phyloP scores from a whole-genome alignment of 2,113 vertebrate species.

The Platichthys stellatus region DNA sequence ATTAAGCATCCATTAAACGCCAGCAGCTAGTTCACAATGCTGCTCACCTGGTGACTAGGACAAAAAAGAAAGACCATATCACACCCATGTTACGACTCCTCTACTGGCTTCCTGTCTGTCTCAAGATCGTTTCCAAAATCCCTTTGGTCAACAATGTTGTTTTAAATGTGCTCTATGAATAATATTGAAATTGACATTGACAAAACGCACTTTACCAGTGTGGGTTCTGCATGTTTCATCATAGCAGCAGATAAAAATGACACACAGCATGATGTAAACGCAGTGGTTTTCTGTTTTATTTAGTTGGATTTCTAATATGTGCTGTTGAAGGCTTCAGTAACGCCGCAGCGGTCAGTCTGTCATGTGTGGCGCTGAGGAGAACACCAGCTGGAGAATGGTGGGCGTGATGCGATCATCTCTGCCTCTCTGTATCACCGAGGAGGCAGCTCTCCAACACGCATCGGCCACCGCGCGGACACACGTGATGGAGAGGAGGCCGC shows the following conservation, averaged over 20 bases:
- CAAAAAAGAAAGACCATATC: too few species aligned
- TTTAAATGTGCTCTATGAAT: too few species aligned
- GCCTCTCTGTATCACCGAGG: slow-evolving; percentile 22
- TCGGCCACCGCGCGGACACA: slow-evolving; percentile 15
- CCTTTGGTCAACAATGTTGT: too few species aligned
- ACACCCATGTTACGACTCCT: too few species aligned
- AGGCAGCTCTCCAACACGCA: slow-evolving; percentile 5
- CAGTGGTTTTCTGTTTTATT: slow-evolving; percentile 11
- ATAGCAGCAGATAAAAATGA: slow-evolving; percentile 22
- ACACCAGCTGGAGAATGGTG: slow-evolving; percentile 56
- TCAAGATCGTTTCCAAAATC: too few species aligned
- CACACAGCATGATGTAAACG: slow-evolving; percentile 27
- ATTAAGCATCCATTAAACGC: too few species aligned
- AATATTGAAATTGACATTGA: too few species aligned
- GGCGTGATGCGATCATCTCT: slow-evolving; percentile 44
- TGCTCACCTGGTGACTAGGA: too few species aligned
- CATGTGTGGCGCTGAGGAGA: slow-evolving; percentile 12
- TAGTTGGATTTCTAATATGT: slow-evolving; percentile 11
- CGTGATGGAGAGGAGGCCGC: slow-evolving; percentile 29
- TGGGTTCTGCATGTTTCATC: slow-evolving; percentile 7
- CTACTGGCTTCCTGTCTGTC: too few species aligned
- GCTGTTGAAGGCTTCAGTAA: slow-evolving; percentile 8
- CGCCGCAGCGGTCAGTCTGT: slow-evolving; percentile 9
- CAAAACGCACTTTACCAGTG: not conserved
- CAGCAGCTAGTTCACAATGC: too few species aligned